Evolutionary conservation across 2,797 vertebrate genomes (phyloP).

Genomic region (Gymnodraco acuticeps): DNA sequence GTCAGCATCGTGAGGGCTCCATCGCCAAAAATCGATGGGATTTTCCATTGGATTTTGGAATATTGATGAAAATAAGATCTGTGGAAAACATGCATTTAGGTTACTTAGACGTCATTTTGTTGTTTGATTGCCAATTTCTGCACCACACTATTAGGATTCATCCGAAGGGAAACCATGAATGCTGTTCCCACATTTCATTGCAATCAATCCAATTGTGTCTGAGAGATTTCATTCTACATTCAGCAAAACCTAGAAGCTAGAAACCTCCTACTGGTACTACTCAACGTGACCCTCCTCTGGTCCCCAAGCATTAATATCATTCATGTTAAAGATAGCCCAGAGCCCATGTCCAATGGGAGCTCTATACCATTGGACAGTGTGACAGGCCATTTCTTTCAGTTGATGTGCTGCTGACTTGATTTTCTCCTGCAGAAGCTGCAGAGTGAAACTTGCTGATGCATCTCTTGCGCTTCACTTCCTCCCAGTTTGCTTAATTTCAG

Average conservation of each 20-base stretch:
- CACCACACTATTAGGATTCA: neutral
- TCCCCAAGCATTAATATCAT: conserved; percentile 20
- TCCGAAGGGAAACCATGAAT: neutral
- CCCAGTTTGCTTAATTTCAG: conserved; percentile 40
- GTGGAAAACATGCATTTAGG: no score
- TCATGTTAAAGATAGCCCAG: conserved; percentile 15
- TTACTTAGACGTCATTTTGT: no score
- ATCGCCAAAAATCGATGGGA: no score
- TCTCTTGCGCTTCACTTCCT: conserved; percentile 40
- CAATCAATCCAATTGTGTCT: neutral
- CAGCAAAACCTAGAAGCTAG: neutral
- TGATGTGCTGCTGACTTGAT: conserved; percentile 17
- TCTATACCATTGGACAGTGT: conserved; percentile 11
- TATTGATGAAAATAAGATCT: no score
- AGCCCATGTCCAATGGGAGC: neutral
- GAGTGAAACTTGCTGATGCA: conserved; percentile 35
- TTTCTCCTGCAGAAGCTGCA: conserved; percentile 20
- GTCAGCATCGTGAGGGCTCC: no score
- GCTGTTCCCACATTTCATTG: neutral
- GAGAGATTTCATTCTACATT: neutral
- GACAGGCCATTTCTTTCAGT: conserved; percentile 33
- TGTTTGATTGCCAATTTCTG: no score
- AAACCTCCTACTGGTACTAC: neutral
- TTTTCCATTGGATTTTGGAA: no score
- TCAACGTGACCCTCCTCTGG: conserved; percentile 8